Evolutionary conservation across 2,113 vertebrate species (phyloP), one percentile per base, ranked within the genome.

Genomic region (Hyla sarda): DNA sequence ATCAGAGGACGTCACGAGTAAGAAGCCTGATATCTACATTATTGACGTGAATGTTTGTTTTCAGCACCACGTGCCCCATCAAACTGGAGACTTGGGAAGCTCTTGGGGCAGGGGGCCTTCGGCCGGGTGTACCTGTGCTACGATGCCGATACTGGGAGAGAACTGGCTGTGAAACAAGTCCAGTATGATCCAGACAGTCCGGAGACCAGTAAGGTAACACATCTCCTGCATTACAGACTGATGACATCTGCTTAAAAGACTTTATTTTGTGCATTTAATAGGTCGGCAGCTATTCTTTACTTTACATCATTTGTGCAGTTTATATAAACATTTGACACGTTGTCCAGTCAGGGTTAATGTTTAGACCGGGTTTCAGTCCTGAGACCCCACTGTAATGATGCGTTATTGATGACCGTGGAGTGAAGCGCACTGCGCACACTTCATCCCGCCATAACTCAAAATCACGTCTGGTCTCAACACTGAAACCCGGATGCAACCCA

Each of bases 171-270:
- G 79, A 99, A 99, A 88, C 98, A 99, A 93, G 98, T 99, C 88
- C 97, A 98, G 88, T 99, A 99, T 93, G 98, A 99, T 90, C 98
- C 98, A 0, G 98, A 99, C 82, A 98, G 98, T 88, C 98, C 97
- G 0, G 98, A 99, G 90, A 99, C 98, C 72, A 99, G 98, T 93
- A 99, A 99, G 96, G 98, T 99, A 90, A 71, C 32, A 30, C 3
- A 16, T 0, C 28, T 17, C 65, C 32, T 9, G 30, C 30, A 19
- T 32, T 69, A 1, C 65, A 92, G 93, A 32, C 72, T 25, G n/a
- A 25, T 8, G 41, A 8, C 41, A 41, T 41, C 41, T 41, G 41
- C 41, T 41, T 13, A 30, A 8, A 65, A 28, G 25, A 65, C 28
- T 16, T 65, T 11, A 14, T 4, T 6, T 58, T 5, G 54, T 2